phyloP scores from a whole-genome alignment of 1,140 invertebrate genomes.

The Drosophila lacertosa region DNA sequence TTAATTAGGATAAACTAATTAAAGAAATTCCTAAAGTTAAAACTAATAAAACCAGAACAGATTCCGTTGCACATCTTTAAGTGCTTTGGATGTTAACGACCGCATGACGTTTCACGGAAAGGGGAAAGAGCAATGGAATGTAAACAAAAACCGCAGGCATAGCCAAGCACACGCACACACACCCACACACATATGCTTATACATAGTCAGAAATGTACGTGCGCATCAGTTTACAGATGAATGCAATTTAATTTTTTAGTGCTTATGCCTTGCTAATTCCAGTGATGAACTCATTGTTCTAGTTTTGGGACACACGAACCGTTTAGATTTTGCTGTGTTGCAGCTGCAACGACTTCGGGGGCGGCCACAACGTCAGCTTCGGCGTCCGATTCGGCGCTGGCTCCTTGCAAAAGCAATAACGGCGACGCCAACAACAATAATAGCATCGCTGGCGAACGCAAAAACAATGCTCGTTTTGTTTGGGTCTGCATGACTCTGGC shows the following conservation, averaged over 20 bases:
- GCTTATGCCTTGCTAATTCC: constrained; percentile 46
- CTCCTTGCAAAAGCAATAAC: constrained; percentile 59
- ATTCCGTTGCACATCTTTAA: constrained; percentile 13
- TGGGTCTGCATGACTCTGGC: constrained; percentile 33
- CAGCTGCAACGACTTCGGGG: constrained; percentile 23
- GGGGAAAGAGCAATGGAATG: constrained; percentile 21
- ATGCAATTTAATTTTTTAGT: constrained; percentile 49
- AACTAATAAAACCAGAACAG: background rate
- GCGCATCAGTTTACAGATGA: constrained; percentile 8
- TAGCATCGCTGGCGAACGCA: constrained; percentile 16
- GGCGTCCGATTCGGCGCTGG: constrained; percentile 18
- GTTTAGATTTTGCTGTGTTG: constrained; percentile 53
- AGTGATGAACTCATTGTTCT: constrained; percentile 61
- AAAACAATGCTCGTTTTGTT: constrained; percentile 47
- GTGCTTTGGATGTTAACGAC: constrained; percentile 32
- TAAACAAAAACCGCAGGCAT: constrained; percentile 49
- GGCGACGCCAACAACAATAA: constrained; percentile 47
- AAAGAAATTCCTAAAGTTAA: constrained; percentile 2
- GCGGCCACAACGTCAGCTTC: constrained; percentile 24
- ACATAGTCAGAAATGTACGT: constrained; percentile 7
- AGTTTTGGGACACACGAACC: constrained; percentile 48
- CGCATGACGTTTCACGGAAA: constrained; percentile 21
- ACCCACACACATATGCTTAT: background rate
- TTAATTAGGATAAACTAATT: background rate
- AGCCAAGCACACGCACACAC: background rate